phyloP scores from a whole-genome alignment of 2,797 vertebrate species.

The Odontamblyopus lacepedii region DNA sequence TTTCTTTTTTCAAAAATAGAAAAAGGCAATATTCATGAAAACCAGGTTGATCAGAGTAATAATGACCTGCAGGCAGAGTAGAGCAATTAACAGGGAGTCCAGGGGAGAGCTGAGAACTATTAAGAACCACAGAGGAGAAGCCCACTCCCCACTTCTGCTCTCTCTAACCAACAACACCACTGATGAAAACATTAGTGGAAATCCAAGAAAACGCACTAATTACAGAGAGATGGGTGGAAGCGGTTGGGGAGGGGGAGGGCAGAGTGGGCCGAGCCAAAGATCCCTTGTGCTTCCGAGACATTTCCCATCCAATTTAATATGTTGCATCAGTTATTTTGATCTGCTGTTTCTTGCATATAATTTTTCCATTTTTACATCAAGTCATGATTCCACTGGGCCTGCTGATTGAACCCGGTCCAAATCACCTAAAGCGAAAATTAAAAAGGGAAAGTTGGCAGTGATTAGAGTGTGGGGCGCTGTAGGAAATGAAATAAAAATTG shows the following conservation, averaged over 20 bases:
- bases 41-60: constrained; percentile 76
- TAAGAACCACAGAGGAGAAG: constrained; percentile 73
- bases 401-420: constrained; percentile 49
- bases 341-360: constrained; percentile 63
- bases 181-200: constrained; percentile 72
- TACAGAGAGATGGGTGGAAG: constrained; percentile 38
- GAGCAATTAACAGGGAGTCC: constrained; percentile 78
- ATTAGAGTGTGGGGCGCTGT: constrained; percentile 33
- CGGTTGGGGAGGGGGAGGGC: constrained; percentile 14
- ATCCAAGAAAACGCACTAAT: constrained; percentile 72
- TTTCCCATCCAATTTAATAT: constrained; percentile 75
- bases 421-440: constrained; percentile 20
- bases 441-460: constrained; percentile 37
- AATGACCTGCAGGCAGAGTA: constrained; percentile 75
- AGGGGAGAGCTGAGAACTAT: constrained; percentile 78
- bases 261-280: constrained; percentile 40
- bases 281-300: constrained; percentile 65
- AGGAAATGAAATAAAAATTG: constrained; percentile 20
- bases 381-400: constrained; percentile 38
- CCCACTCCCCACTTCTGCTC: constrained; percentile 40
- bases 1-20: constrained; percentile 7
- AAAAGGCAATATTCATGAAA: constrained; percentile 73
- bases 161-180: constrained; percentile 37
- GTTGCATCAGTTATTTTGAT: constrained; percentile 77
- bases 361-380: constrained; percentile 61